phyloP scores from a whole-genome alignment of 2,888 invertebrate genomes.

The Lycocerus yunnanus region DNA sequence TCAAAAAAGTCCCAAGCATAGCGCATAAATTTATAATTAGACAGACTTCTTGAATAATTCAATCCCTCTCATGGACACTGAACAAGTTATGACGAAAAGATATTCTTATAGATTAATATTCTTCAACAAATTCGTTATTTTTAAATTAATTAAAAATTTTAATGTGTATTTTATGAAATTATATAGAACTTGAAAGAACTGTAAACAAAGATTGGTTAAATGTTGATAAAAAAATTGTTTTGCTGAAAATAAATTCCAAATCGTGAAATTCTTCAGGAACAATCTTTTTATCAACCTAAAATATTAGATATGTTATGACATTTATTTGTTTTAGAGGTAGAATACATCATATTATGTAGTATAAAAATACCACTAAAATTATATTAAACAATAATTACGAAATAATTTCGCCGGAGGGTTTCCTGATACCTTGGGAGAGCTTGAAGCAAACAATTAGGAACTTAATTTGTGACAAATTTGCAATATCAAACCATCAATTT shows the following conservation, averaged over 20 bases:
- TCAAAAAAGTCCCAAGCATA: constrained; percentile 47
- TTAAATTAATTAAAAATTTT: neutral
- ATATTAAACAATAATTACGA: neutral
- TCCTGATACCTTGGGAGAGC: neutral
- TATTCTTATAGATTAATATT: constrained; percentile 8
- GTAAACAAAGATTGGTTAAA: neutral
- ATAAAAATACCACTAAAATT: neutral
- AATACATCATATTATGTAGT: too few species aligned
- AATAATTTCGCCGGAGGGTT: neutral
- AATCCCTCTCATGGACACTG: constrained; percentile 32
- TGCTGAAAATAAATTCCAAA: too few species aligned
- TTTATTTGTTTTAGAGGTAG: neutral
- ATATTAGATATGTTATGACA: too few species aligned
- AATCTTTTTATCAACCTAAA: too few species aligned
- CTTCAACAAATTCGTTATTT: neutral
- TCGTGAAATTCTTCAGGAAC: too few species aligned
- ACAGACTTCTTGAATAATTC: constrained; percentile 43
- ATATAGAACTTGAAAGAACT: neutral
- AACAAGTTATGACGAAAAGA: constrained; percentile 27
- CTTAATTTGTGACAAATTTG: neutral
- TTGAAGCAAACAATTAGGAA: neutral
- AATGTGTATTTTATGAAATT: neutral
- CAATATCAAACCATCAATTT: neutral
- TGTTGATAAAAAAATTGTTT: too few species aligned
- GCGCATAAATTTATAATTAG: constrained; percentile 51